Evolutionary conservation across 1,140 invertebrate species (phyloP).

Genomic region (Phortica variegata): DNA sequence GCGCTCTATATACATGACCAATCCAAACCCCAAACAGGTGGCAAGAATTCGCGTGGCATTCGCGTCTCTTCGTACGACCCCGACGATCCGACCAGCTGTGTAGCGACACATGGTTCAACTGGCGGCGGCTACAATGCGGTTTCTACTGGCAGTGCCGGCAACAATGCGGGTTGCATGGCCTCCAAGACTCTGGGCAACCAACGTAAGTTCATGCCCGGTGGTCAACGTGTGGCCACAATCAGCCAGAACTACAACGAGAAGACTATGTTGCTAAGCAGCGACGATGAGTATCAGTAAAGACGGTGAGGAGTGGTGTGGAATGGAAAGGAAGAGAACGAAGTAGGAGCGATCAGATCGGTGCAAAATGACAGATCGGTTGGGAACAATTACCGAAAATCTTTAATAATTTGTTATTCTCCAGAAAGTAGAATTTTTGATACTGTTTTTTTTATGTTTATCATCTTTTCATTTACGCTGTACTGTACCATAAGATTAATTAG

Average conservation of each 20-base stretch:
- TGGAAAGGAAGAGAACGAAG: too few relatives aligned
- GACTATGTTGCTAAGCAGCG: constrained; percentile 91
- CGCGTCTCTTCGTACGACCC: constrained; percentile 69
- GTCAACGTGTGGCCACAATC: constrained; percentile 73
- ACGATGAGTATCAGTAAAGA: constrained; percentile 90
- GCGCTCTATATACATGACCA: constrained; percentile 8
- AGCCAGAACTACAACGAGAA: constrained; percentile 91
- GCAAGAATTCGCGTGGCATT: constrained; percentile 67
- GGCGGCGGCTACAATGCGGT: constrained; percentile 22
- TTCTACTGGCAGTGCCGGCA: constrained; percentile 25
- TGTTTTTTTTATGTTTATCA: constrained; percentile 20
- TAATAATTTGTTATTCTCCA: constrained; percentile 21
- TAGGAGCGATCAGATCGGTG: too few relatives aligned
- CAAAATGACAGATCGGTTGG: too few relatives aligned
- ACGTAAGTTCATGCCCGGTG: constrained; percentile 60
- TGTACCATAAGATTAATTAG: constrained; percentile 49
- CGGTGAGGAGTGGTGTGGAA: neutral
- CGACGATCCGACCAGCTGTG: constrained; percentile 61
- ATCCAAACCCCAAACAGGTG: constrained; percentile 57
- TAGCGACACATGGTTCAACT: constrained; percentile 29
- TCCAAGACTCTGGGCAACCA: constrained; percentile 55
- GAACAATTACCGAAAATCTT: constrained; percentile 11
- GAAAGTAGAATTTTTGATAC: constrained; percentile 16
- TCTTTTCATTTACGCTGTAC: too few relatives aligned
- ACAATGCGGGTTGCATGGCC: constrained; percentile 55